phyloP scores from a whole-genome alignment of 2,888 invertebrate species.

The Philaethria dido region DNA sequence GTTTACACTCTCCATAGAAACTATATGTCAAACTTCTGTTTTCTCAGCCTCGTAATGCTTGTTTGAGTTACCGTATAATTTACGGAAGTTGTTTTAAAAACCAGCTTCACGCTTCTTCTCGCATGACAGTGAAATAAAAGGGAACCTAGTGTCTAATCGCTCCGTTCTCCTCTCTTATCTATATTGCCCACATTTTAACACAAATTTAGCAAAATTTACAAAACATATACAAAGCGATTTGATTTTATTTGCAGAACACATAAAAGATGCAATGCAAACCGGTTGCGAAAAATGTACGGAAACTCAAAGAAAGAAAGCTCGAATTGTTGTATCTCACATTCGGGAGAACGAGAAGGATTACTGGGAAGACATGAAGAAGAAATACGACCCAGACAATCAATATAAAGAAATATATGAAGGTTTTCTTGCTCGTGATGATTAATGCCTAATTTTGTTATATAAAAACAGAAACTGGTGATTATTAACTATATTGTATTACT shows the following conservation, averaged over 20 bases:
- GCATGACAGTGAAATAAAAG: not conserved
- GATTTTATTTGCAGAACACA: constrained; percentile 49
- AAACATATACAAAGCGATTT: no score
- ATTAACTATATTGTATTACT: no score
- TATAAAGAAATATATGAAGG: constrained; percentile 85
- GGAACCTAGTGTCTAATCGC: no score
- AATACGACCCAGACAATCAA: constrained; percentile 87
- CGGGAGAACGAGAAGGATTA: constrained; percentile 85
- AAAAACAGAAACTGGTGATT: not conserved
- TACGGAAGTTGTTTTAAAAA: no score
- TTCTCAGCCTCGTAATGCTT: no score
- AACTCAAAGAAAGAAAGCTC: constrained; percentile 85
- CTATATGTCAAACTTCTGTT: no score
- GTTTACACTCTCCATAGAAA: no score
- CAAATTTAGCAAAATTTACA: no score
- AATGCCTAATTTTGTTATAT: constrained; percentile 30
- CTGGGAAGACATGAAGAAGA: constrained; percentile 86
- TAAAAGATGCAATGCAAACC: constrained; percentile 88
- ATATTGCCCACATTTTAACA: no score
- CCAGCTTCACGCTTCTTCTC: not conserved
- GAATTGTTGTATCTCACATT: constrained; percentile 86
- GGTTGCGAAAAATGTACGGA: constrained; percentile 88
- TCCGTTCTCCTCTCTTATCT: no score
- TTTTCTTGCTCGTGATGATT: constrained; percentile 55
- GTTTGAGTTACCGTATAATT: no score